phyloP scores from a whole-genome alignment of 2,888 invertebrate species.

The Andrena chrysosceles region DNA sequence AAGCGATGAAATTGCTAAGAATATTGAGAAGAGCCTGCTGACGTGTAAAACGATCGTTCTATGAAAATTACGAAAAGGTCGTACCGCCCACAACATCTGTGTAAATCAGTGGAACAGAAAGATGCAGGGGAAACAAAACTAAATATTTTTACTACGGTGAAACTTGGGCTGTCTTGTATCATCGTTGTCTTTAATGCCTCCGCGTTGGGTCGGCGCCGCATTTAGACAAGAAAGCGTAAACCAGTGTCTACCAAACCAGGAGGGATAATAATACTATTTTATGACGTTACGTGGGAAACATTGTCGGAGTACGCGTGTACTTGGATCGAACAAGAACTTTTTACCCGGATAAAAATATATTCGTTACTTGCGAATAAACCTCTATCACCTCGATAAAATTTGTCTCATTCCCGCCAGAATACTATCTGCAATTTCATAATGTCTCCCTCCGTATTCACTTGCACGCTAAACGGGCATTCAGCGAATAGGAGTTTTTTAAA shows the following conservation, averaged over 20 bases:
- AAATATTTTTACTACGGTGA: constrained; percentile 57
- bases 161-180: constrained; percentile 57
- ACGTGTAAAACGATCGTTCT: not conserved
- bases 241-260: constrained; percentile 25
- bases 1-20: not conserved
- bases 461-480: not conserved
- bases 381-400: not conserved
- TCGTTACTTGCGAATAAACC: too few species aligned
- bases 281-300: constrained; percentile 17
- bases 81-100: constrained; percentile 23
- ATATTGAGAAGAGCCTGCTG: not conserved
- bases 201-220: constrained; percentile 34
- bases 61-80: constrained; percentile 3
- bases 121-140: constrained; percentile 43
- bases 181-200: constrained; percentile 61
- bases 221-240: constrained; percentile 51
- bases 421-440: not conserved
- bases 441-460: not conserved
- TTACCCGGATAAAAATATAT: too few species aligned
- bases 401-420: not conserved
- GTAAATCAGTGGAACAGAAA: constrained; percentile 27
- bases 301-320: constrained; percentile 6
- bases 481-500: not conserved
- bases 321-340: not conserved
- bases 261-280: constrained; percentile 53